Evolutionary conservation across 1,140 invertebrate species (phyloP).

Genomic region (Argopecten irradians): DNA sequence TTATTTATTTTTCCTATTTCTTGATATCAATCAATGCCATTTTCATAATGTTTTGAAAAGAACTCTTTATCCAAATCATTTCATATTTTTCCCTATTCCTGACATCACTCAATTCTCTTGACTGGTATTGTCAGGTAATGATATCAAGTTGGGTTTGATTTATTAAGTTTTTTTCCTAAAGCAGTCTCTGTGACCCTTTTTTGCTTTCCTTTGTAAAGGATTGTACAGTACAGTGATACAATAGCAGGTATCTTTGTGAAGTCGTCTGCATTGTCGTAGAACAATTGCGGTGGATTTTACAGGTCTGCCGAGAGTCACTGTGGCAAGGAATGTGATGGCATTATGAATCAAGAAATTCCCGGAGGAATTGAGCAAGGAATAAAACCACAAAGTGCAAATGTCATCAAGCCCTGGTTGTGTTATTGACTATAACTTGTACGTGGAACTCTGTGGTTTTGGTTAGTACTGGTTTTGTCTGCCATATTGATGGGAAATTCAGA

Average conservation of each 20-base stretch:
- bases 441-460: background rate
- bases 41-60: background rate
- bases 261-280: background rate
- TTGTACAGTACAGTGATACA: background rate
- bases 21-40: too few relatives aligned
- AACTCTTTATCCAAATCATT: too few relatives aligned
- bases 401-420: background rate
- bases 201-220: background rate
- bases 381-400: conserved; percentile 17
- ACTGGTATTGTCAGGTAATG: too few relatives aligned
- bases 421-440: background rate
- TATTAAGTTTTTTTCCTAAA: background rate
- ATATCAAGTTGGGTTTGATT: background rate
- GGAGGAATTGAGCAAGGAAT: background rate
- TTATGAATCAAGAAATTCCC: background rate
- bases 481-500: background rate
- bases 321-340: background rate
- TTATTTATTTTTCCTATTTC: too few relatives aligned
- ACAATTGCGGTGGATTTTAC: background rate
- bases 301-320: background rate
- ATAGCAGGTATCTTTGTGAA: background rate
- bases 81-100: too few relatives aligned
- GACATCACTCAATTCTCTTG: too few relatives aligned
- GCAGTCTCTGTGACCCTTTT: background rate
- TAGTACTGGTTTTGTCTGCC: background rate